These are phyloP conservation scores for Petrolisthes cinctipes DNA, from an alignment of 2,888 invertebrate species.

Conservation along the genomic window DNA sequence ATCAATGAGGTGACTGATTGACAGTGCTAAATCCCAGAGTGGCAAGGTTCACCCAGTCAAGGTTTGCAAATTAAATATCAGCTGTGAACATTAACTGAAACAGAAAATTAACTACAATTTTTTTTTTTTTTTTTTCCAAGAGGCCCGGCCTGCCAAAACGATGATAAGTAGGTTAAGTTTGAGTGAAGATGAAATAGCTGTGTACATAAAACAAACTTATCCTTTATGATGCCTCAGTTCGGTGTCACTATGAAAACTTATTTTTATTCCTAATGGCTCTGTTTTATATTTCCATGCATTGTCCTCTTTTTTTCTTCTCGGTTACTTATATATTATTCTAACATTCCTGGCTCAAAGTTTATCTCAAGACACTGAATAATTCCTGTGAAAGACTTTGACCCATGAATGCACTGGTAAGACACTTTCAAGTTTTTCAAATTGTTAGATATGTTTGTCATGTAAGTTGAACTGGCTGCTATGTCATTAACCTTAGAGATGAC, in stretches of 20 bases:
- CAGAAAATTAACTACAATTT: neutral
- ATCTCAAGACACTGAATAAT: too few relatives aligned
- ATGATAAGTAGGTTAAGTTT: neutral
- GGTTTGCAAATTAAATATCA: too few relatives aligned
- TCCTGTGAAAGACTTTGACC: too few relatives aligned
- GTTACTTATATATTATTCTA: neutral
- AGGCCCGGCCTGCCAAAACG: neutral
- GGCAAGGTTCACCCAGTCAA: too few relatives aligned
- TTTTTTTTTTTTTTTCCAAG: neutral
- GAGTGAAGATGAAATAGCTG: neutral
- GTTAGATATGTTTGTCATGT: neutral
- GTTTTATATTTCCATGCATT: neutral
- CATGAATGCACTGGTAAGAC: neutral
- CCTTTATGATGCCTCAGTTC: too few relatives aligned
- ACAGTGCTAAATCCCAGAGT: too few relatives aligned
- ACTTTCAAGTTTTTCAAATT: slow-evolving; percentile 12
- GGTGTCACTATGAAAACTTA: too few relatives aligned
- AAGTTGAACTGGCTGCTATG: slow-evolving; percentile 44
- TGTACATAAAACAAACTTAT: neutral
- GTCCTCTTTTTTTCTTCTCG: neutral
- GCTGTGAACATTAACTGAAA: neutral
- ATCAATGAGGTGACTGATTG: too few relatives aligned
- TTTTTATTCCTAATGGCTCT: neutral
- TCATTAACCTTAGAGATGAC: slow-evolving; percentile 38
- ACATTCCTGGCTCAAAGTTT: too few relatives aligned